A percentile compares a stretch with the other conserved stretches of the same genome.
These are phyloP conservation scores for Frieseomelitta varia DNA, from an alignment of 1,140 invertebrate species.

Conservation along the genomic window DNA sequence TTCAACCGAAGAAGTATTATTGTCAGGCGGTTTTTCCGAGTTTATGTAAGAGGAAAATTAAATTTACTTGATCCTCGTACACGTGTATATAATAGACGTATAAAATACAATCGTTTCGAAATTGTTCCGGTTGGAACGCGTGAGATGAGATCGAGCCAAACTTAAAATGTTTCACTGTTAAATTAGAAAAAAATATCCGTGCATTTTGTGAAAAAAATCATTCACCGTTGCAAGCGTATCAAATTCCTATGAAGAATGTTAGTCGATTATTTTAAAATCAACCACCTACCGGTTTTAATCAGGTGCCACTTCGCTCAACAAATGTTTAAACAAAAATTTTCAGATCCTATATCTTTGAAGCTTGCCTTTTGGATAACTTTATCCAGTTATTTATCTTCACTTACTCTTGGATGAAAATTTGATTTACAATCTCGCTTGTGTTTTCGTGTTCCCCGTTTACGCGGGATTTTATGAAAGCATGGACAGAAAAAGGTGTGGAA, in stretches of 20 bases:
- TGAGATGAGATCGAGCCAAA: neutral
- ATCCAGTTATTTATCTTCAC: too few relatives aligned
- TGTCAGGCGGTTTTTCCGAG: constrained; percentile 39
- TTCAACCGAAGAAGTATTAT: constrained; percentile 45
- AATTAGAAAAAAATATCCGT: neutral
- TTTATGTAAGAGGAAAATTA: constrained; percentile 40
- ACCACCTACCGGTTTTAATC: neutral
- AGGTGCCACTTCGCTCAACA: constrained; percentile 1
- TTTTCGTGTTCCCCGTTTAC: neutral
- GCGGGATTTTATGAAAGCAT: constrained; percentile 7
- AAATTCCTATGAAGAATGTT: neutral
- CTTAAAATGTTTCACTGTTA: too few relatives aligned
- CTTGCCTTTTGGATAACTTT: too few relatives aligned
- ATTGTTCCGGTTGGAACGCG: neutral
- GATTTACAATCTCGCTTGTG: neutral
- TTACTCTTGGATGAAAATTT: neutral
- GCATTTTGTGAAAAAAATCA: neutral
- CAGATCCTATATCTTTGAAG: neutral
- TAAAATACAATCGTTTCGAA: neutral
- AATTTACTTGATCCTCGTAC: neutral
- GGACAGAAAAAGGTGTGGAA: neutral
- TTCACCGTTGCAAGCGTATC: neutral
- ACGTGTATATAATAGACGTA: neutral
- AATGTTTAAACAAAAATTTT: neutral
- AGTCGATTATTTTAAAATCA: neutral